Evolutionary conservation across 2,797 vertebrate genomes (phyloP).

Genomic region (Gorsachius magnificus): DNA sequence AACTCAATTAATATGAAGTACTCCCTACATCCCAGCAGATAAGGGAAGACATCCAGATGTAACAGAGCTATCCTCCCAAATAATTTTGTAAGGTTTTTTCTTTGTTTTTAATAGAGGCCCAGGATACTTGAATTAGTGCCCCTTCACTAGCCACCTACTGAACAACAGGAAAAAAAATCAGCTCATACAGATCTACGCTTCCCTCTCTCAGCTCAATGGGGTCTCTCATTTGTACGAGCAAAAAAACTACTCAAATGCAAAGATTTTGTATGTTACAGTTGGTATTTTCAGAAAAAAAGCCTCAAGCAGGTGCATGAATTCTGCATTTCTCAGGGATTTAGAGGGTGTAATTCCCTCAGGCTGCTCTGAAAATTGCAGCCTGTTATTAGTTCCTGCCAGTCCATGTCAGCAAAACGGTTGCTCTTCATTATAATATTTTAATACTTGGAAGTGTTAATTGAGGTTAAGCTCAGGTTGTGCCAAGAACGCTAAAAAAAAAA

Average conservation of each 20-base stretch:
- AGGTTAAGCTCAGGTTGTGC: constrained; percentile 31
- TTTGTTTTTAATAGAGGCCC: background rate
- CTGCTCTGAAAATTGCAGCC: constrained; percentile 25
- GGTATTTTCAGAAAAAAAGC: background rate
- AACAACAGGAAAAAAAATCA: background rate
- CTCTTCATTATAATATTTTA: constrained; percentile 13
- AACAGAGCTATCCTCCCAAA: background rate
- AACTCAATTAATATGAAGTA: background rate
- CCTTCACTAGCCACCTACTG: background rate
- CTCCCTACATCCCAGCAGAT: background rate
- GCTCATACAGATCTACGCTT: background rate
- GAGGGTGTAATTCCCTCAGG: constrained; percentile 17
- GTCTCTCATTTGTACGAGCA: background rate
- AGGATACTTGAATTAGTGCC: background rate
- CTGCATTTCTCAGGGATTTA: constrained; percentile 19
- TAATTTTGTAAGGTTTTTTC: accelerated
- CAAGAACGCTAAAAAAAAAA: background rate
- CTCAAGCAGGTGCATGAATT: constrained; percentile 13
- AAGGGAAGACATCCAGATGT: background rate
- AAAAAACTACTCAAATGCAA: background rate
- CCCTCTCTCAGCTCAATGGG: background rate
- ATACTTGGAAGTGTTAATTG: constrained; percentile 39
- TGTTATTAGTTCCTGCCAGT: constrained; percentile 30
- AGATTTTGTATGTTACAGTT: background rate
- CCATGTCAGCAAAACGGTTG: constrained; percentile 8